Evolutionary conservation across 2,888 invertebrate genomes (phyloP), one percentile per base, ranked within the genome.

Genomic region (Creontiades dilutus): DNA sequence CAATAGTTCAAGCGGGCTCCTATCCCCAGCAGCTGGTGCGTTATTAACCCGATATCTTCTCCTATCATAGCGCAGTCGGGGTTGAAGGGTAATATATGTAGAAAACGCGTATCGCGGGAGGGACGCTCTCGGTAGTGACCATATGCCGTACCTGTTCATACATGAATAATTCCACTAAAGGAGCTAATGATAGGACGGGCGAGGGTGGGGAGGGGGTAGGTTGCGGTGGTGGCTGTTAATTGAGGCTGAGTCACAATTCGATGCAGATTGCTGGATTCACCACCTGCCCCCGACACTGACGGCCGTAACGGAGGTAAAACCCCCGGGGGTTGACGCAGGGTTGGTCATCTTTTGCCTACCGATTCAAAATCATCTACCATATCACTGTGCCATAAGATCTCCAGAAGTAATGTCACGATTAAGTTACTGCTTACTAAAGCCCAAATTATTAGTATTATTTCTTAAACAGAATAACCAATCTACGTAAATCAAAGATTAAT

Each of bases 111-210:
- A 86, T 48, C 82, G 82, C 47, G 75, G 47, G 37, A 86, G 86
- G 28, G 86, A 68, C 37, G 37, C 86, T 85, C 13, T 14, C 82
- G 23, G 48, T 23, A 13, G 48, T 86, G 86, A 47, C 86, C 86
- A 86, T 86, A 86, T 86, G 86, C 86, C 46, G 75, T 61, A 86
- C 86, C 86, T 86, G 86, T 86, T 86, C 86, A 86, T 86, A 86
- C 86, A 86, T 86, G 86, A 86, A 86, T 86, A 86, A 86, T 86
- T 75, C 86, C 86, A 75, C 46, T 75, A 75, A 86, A 86, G 86
- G 86, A 86, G 86, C 86, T 86, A 86, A 86, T 86, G 86, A 86
- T 75, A 86, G 86, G 75, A 28, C 19, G 27, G 23, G 37, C 0
- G 37, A 27, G 61, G 82, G n/a, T 19, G 46, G 46, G 16, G 57